Base-by-base conservation (phyloP, 1,140 invertebrate species). In the Sesamia nonagrioides region DNA sequence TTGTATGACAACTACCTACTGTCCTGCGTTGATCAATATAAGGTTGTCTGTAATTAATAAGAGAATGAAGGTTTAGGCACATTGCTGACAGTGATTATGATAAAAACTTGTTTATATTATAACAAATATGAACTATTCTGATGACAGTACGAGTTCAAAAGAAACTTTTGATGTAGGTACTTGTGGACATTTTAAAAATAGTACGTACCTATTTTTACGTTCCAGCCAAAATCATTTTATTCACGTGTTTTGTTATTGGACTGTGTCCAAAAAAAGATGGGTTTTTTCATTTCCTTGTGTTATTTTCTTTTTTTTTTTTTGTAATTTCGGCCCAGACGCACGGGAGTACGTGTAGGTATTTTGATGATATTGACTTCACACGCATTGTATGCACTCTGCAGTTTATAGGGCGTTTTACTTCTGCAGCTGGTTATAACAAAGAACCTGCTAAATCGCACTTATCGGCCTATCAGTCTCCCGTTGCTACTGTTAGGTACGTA, bases 201-300 rank as follows among this genome's bases (percentile, higher is more conserved):
- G 15, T n/a, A n/a, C n/a, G n/a, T n/a, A n/a, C n/a, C n/a, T n/a
- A n/a, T n/a, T n/a, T 18, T 37, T 7, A 21, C 17, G 5, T 37
- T 17, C 69, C 69, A 73, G 33, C 40, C 35, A 48, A 69, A 68
- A 69, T 68, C 50, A 63, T 54, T n/a, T 52, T 40, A 63, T 37
- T 4, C 18, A 42, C 56, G 17, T 60, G 66, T 63, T 69, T 77
- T 63, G 40, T 82, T 80, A 72, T 80, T 82, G 81, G 81, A 79
- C n/a, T 52, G 48, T 68, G 56, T 82, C 81, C 81, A 82, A 79
- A 69, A 27, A 56, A 75, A 69, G 54, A 37, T 18, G 61, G 54
- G 37, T 35, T 40, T 82, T 78, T 82, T 78, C 63, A 78, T 82
- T 71, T 78, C 71, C 56, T 52, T 48, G 42, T 13, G 27, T 21